Evolutionary conservation across 1,140 invertebrate genomes (phyloP).

Genomic region (Hydropsyche tenuis): DNA sequence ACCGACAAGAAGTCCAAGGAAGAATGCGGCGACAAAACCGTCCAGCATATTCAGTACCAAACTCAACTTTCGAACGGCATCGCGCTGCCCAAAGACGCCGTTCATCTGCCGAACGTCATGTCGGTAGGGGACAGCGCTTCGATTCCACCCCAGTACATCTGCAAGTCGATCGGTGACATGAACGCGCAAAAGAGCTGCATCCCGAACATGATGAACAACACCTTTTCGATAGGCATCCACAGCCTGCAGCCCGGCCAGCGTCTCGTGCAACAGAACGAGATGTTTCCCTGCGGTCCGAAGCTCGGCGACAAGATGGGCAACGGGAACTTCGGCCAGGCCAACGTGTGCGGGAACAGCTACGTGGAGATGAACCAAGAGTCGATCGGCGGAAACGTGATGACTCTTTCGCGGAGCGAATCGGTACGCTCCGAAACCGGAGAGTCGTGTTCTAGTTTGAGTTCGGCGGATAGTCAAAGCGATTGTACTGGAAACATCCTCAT

Average conservation of each 20-base stretch:
- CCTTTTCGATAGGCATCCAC: slow-evolving; percentile 37
- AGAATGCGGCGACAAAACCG: slow-evolving; percentile 19
- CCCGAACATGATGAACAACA: slow-evolving; percentile 39
- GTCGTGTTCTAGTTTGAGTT: slow-evolving; percentile 47
- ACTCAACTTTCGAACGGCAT: slow-evolving; percentile 40
- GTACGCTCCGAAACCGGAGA: slow-evolving; percentile 46
- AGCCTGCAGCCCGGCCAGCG: slow-evolving; percentile 38
- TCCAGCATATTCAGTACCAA: slow-evolving; percentile 43
- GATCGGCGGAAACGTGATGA: slow-evolving; percentile 10
- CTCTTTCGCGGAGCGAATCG: slow-evolving; percentile 40
- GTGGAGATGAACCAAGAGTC: slow-evolving; percentile 39
- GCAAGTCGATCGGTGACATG: slow-evolving; percentile 35
- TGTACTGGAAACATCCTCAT: slow-evolving; percentile 43
- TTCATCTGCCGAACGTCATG: slow-evolving; percentile 17
- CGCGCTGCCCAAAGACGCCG: slow-evolving; percentile 37
- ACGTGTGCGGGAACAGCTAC: slow-evolving; percentile 35
- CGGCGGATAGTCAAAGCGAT: slow-evolving; percentile 43
- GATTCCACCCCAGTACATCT: slow-evolving; percentile 32
- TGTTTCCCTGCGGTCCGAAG: slow-evolving; percentile 37
- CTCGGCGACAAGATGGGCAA: slow-evolving; percentile 34
- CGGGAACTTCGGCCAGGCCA: not conserved
- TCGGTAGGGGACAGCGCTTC: slow-evolving; percentile 34
- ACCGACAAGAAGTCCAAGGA: slow-evolving; percentile 31
- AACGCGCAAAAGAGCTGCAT: slow-evolving; percentile 25
- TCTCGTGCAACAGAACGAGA: slow-evolving; percentile 39